Conservation (phyloP, 2,888 invertebrate genomes). For the Masnerella sp. region DNA sequence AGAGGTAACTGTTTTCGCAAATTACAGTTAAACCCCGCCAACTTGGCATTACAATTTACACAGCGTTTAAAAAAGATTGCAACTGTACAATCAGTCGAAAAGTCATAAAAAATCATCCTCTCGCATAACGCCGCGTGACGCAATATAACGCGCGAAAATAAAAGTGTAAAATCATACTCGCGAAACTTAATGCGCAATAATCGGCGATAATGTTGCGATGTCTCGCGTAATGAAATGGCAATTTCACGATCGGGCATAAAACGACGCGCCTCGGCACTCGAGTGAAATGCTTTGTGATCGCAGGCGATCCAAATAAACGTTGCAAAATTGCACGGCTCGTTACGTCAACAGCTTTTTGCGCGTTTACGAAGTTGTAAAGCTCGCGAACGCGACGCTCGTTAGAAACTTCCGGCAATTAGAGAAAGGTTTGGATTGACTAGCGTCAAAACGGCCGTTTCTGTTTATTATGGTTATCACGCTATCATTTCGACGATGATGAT, state of each 20-base stretch:
- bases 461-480: conserved; percentile 41
- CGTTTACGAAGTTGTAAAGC: conserved; percentile 32
- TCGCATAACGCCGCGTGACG: conserved; percentile 21
- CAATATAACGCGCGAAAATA: conserved; percentile 12
- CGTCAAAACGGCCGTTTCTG: conserved; percentile 30
- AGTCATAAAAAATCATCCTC: too few species aligned
- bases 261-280: conserved; percentile 32
- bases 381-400: conserved; percentile 45
- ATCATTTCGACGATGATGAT: conserved; percentile 27
- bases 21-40: too few species aligned
- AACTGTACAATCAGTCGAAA: too few species aligned
- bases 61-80: too few species aligned
- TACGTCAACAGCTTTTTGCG: conserved; percentile 30
- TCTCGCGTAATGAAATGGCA: conserved; percentile 33
- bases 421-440: conserved; percentile 47
- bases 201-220: conserved; percentile 7
- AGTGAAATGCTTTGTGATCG: conserved; percentile 42
- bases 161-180: conserved; percentile 23
- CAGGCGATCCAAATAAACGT: conserved; percentile 57
- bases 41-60: too few species aligned
- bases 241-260: conserved; percentile 35
- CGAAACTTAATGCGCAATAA: conserved; percentile 13
- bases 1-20: too few species aligned
- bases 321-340: conserved; percentile 59
- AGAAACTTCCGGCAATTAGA: conserved; percentile 62